Base-by-base conservation (phyloP, 2,888 invertebrate genomes). In the Conchocele bisecta region DNA sequence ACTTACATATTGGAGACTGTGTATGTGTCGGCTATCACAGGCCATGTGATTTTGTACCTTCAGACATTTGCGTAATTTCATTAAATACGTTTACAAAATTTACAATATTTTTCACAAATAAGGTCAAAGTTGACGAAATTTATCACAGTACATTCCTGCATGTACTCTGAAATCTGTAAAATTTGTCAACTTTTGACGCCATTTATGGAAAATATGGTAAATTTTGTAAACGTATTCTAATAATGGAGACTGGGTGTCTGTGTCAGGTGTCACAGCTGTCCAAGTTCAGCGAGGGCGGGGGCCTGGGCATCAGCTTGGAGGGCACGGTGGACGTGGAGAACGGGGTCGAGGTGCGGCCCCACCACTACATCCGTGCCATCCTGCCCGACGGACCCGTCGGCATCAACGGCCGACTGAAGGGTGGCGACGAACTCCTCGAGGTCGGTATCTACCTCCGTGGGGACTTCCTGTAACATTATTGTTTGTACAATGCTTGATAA, bases 341-440 rank as follows among this genome's bases (percentile, higher is more conserved):
- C 78, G 99, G 99, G 0, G 94, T 96, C 65, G 99, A 99, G 92
- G 97, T 98, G 44, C 94, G 98, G 67, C 99, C 99, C 2, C 99
- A 99, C 92, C 99, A 99, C 93, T 99, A 98, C 92, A 98, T 99
- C 89, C 95, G 99, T 82, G 97, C 97, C 59, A 98, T 99, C 86
- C 93, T 99, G 85, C 95, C 96, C n/a, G 98, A 98, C 91, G 99
- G 99, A 1, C 99, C 99, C 0, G 98, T 99, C 2, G 99, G 98
- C 5, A 94, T 95, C 80, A 98, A 97, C 88, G 96, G 95, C 5
- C 94, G 94, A 51, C 94, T 99, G 35, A 94, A 95, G 81, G 97
- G 98, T 15, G 98, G 98, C 0, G 99, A 99, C 92, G 99, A 99
- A 92, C 93, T 99, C 68, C 93, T 99, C 72, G 94, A 94, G 92